phyloP scores from a whole-genome alignment of 2,797 vertebrate genomes.

The Lutra lutra region DNA sequence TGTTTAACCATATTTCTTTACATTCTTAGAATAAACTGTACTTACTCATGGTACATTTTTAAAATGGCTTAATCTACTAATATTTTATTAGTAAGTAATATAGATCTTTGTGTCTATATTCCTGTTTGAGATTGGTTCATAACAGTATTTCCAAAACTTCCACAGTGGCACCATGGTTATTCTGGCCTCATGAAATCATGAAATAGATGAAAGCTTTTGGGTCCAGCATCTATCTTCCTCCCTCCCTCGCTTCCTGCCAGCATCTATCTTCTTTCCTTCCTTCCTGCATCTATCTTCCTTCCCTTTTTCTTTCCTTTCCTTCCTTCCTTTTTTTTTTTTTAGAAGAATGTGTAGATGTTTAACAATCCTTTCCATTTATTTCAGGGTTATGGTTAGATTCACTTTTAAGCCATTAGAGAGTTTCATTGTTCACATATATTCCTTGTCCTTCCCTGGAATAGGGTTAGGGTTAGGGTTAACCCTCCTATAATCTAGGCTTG shows the following conservation, averaged over 20 bases:
- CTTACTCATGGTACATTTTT: neutral
- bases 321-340: neutral
- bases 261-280: neutral
- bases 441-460: conserved; percentile 2
- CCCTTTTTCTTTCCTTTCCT: neutral
- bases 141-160: neutral
- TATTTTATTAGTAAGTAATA: neutral
- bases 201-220: neutral
- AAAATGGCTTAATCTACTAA: conserved; percentile 33
- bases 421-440: neutral
- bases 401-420: neutral
- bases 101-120: neutral
- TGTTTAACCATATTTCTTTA: conserved; percentile 33
- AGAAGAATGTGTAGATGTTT: neutral
- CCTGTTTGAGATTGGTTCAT: neutral
- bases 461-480: neutral
- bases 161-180: neutral
- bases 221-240: neutral
- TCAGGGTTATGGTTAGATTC: neutral
- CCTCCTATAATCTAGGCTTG: neutral
- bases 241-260: neutral
- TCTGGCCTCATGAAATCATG: neutral
- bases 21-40: conserved; percentile 20
- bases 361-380: neutral
- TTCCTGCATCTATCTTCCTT: neutral